Evolutionary conservation across 1,140 invertebrate species (phyloP), one percentile per base, ranked within the genome.

Genomic region (Paraescarpia echinospica): DNA sequence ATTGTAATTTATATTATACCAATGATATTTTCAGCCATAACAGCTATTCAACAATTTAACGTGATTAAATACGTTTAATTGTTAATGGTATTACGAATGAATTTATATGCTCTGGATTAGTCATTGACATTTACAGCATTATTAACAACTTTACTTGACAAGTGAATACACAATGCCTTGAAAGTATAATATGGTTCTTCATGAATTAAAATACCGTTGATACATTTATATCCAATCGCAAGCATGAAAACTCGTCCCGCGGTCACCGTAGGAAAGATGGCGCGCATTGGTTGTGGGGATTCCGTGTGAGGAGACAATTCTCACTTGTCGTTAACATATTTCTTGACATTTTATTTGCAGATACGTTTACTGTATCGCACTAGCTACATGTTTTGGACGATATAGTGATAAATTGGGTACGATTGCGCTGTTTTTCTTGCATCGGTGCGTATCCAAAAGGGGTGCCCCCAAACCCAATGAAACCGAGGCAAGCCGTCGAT

Each of bases 381-480:
- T 77, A 77, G 59, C 59, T 77, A 77, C 59, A 77, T 77, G 59
- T 77, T 77, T 77, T 77, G 22, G 59, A 77, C 59, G 22, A 22
- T 77, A 77, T 4, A 77, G 59, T 22, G 59, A 77, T 6, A 27
- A 77, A 77, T 77, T 77, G 0, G 27, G 59, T 77, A 31, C 59
- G 59, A 27, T 77, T 77, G 59, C 4, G 59, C 59, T 0, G 59
- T 77, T 77, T 77, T 77, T 77, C 59, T 77, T 77, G 59, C 59
- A 77, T 77, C 22, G 14, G 27, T 77, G 59, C 22, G 59, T 77
- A 77, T 77, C 59, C 59, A 77, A 77, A 77, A 77, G 59, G 59
- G 59, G 59, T 77, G 59, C 59, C 59, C 59, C 59, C 59, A 77
- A 77, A 77, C 59, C 59, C 59, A 77, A 77, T 77, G 59, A 77